These are phyloP conservation scores for Caenorhabditis tropicalis DNA, from an alignment of 1,140 invertebrate genomes.

Conservation along the genomic window DNA sequence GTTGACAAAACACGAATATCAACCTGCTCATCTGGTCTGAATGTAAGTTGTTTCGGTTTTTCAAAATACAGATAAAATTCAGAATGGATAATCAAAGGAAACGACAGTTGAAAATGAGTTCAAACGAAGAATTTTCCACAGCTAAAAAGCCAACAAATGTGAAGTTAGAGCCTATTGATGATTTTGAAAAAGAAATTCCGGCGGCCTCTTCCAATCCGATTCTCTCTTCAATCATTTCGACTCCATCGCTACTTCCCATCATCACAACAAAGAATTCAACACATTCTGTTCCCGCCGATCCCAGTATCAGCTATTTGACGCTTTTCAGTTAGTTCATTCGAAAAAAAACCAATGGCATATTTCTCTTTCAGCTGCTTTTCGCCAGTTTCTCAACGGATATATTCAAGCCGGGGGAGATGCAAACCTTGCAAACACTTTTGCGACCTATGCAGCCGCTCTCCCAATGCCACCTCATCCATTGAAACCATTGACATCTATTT, in stretches of 20 bases:
- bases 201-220: neutral
- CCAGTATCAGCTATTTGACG: neutral
- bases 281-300: neutral
- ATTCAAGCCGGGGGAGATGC: conserved; percentile 5
- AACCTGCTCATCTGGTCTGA: neutral
- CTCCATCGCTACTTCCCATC: neutral
- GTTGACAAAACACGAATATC: neutral
- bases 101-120: neutral
- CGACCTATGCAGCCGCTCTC: neutral
- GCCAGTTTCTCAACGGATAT: conserved; percentile 4
- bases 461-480: neutral
- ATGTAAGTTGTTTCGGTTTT: no score
- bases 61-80: no score
- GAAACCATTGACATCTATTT: neutral
- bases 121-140: neutral
- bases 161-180: neutral
- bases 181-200: neutral
- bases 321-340: neutral
- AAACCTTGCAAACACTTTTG: neutral
- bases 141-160: neutral
- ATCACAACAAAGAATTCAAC: neutral
- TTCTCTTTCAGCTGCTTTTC: conserved; percentile 4
- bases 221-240: neutral
- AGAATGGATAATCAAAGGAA: conserved; percentile 16
- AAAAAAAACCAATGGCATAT: neutral